Evolutionary conservation across 2,888 invertebrate species (phyloP).

Genomic region (Xestia c-nigrum): DNA sequence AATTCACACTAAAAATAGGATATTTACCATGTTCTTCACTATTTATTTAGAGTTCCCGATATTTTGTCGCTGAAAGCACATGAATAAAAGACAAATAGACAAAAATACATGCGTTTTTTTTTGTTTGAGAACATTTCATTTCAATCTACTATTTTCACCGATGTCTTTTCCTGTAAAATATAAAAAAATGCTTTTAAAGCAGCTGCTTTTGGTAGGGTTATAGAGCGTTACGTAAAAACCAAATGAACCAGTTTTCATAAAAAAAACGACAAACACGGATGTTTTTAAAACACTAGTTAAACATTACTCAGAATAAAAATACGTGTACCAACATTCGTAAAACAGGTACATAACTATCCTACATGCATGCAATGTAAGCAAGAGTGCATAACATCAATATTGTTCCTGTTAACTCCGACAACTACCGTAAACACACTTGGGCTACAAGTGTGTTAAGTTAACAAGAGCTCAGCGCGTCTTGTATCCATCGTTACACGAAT

Average conservation of each 20-base stretch:
- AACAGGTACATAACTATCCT: background rate
- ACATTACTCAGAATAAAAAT: background rate
- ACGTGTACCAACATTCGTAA: background rate
- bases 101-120: background rate
- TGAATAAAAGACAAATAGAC: background rate
- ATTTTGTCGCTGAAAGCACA: too few species aligned
- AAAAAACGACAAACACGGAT: background rate
- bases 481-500: slow-evolving; percentile 34
- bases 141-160: background rate
- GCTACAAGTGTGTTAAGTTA: slow-evolving; percentile 44
- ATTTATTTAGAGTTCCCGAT: too few species aligned
- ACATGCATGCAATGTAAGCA: background rate
- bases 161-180: background rate
- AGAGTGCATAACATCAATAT: slow-evolving; percentile 49
- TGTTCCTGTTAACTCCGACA: slow-evolving; percentile 38
- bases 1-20: too few species aligned
- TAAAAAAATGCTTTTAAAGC: background rate
- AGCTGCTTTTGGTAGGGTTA: background rate
- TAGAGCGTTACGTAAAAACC: background rate
- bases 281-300: background rate
- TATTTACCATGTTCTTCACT: too few species aligned
- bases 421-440: slow-evolving; percentile 32
- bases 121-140: background rate
- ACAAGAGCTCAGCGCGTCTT: slow-evolving; percentile 40
- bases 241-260: background rate